Base-by-base conservation (phyloP, 2,113 vertebrate species). In the Alligator mississippiensis region DNA sequence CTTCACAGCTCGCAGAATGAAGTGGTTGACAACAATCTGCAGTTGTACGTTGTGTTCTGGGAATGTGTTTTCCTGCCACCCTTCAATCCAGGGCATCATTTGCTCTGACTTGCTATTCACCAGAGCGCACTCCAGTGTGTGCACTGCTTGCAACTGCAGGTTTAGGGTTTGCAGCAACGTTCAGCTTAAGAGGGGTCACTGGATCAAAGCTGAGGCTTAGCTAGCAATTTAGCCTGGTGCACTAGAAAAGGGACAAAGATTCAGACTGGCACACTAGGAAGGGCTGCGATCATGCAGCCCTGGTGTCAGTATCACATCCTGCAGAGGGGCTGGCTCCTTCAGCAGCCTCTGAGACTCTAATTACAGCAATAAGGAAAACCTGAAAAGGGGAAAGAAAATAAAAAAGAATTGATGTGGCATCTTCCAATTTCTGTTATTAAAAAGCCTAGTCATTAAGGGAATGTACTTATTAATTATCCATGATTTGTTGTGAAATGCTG, bases 401-500 rank as follows among this genome's bases (percentile, higher is more conserved):
- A 93, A 92, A 90, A 94, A 83, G 82, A 93, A 94, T 80, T 9
- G 34, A 88, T 6, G 9, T 92, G 21, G 89, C 93, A 95, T 95
- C 96, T 97, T 97, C 96, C 97, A 97, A 96, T 98, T 98, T 97
- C 95, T 97, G 96, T 91, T 97, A 95, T 97, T 97, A 97, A 97
- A 98, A 97, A 97, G 96, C 94, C 96, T 93, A 96, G 95, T 97
- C 96, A 97, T 98, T 97, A 98, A 70, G 70, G 92, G 97, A 97
- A 95, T 94, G 96, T 95, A 97, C 96, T 97, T 98, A 98, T 98
- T 97, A 98, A 97, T 98, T 98, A 98, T 96, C 97, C 95, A 96
- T 97, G 97, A 98, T 98, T 97, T 97, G 97, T 97, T 98, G 96
- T 96, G 96, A 98, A 97, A 97, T 93, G 93, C 90, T 83, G 94